Percentiles rank a stretch among this genome's conserved stretches.
Conservation (phyloP, 2,113 vertebrate species). For the Aythya baeri region DNA sequence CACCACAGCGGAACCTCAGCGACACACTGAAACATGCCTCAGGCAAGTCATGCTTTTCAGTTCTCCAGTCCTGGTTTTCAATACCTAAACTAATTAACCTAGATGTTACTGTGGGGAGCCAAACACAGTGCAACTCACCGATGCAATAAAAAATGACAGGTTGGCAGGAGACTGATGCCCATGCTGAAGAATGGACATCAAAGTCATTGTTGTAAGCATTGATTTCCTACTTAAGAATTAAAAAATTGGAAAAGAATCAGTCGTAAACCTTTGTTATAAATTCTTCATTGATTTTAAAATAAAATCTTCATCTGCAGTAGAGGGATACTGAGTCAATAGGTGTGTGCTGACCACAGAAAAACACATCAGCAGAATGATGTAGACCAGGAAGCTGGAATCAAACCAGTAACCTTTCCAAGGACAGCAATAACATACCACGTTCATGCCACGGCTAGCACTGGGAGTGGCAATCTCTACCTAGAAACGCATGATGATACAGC, state of each 20-base stretch:
- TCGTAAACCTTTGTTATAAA: background rate
- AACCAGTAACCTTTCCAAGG: background rate
- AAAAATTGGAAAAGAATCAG: background rate
- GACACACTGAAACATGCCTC: background rate
- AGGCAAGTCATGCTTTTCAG: background rate
- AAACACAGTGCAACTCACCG: background rate
- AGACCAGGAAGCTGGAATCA: background rate
- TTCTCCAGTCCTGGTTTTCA: background rate
- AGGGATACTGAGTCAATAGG: background rate
- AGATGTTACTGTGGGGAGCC: background rate
- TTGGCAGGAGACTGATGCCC: background rate
- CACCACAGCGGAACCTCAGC: background rate
- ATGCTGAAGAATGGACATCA: background rate
- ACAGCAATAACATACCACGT: background rate
- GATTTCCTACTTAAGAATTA: background rate
- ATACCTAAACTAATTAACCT: background rate
- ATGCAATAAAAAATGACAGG: background rate
- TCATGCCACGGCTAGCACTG: background rate
- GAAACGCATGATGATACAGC: background rate
- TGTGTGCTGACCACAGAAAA: background rate
- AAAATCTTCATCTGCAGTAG: background rate
- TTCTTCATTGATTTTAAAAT: background rate
- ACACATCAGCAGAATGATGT: background rate
- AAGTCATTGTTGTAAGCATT: background rate
- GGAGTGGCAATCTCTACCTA: background rate